Base-by-base conservation (phyloP, 2,888 invertebrate species). In the Theretra japonica region DNA sequence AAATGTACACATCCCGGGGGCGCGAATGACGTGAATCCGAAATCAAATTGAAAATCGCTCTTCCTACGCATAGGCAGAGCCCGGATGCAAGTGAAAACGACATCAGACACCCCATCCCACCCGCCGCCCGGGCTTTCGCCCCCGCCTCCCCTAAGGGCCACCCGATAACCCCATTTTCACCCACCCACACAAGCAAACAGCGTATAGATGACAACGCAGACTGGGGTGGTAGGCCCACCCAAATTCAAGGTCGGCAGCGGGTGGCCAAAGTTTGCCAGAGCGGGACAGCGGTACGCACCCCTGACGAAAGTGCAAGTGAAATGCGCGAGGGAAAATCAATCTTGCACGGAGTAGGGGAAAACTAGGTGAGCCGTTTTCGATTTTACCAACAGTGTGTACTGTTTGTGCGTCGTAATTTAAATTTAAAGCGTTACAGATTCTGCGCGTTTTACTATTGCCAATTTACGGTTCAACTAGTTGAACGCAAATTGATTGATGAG, bases 41-140 rank as follows among this genome's bases (percentile, higher is more conserved):
- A 89, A 88, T 88, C 86, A 86, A 89, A 90, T 90, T 89, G 90
- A 90, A 90, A 90, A 88, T 88, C 84, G 87, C 85, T 85, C 81
- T 80, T 75, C 80, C 81, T 82, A 84, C 81, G 81, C 85, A 77
- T 83, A 86, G 80, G 83, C 80, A 80, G 83, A 53, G 86, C 88
- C 91, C 92, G 93, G 92, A 94, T 94, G 94, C 94, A 94, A 92
- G 94, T 89, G 88, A 90, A 88, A 91, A 90, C 92, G 89, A 88
- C 88, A 86, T 88, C 86, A 82, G 79, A 75, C 82, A 74, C 53
- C 60, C 68, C 59, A 25, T 25, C 75, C 41, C 48, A 15, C 41
- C 62, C 8, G 21, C 33, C 60, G 30, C 60, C 62, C n/a, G 65
- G 21, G 41, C 65, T 17, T 41, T 17, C 21, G 48, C 65, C 80